phyloP scores from a whole-genome alignment of 2,797 vertebrate species.

The Anolis apletophallus region DNA sequence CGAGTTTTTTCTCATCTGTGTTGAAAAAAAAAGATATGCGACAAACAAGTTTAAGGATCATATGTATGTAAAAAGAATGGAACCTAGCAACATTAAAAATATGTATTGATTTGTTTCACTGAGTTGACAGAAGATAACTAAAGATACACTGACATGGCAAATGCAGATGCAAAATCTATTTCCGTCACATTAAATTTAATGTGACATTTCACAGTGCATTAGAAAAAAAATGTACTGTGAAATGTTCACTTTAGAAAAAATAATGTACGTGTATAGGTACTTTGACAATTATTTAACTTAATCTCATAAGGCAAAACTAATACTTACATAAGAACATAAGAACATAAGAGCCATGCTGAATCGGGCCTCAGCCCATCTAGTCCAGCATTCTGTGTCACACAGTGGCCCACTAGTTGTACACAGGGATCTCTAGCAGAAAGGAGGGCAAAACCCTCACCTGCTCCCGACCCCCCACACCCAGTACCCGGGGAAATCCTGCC shows the following conservation, averaged over 20 bases:
- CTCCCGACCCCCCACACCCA: no score
- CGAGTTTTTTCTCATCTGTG: slow-evolving; percentile 82
- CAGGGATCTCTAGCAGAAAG: no score
- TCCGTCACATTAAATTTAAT: neutral
- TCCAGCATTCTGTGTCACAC: no score
- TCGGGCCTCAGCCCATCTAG: no score
- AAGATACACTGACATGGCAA: neutral
- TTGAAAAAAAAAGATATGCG: slow-evolving; percentile 14
- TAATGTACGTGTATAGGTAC: neutral
- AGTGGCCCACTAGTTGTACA: no score
- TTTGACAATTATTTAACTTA: neutral
- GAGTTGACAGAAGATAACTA: neutral
- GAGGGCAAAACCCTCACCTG: no score
- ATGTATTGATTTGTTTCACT: neutral
- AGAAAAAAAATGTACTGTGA: no score
- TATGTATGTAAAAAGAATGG: neutral
- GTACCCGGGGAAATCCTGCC: no score
- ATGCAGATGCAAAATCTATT: neutral
- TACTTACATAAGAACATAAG: no score
- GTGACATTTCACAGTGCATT: neutral
- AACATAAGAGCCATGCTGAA: no score
- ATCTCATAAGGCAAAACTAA: neutral
- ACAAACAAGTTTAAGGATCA: neutral
- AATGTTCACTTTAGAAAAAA: neutral
- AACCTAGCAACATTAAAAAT: neutral